These are phyloP conservation scores for Valencia hispanica DNA, from an alignment of 2,797 vertebrate species.

Conservation along the genomic window DNA sequence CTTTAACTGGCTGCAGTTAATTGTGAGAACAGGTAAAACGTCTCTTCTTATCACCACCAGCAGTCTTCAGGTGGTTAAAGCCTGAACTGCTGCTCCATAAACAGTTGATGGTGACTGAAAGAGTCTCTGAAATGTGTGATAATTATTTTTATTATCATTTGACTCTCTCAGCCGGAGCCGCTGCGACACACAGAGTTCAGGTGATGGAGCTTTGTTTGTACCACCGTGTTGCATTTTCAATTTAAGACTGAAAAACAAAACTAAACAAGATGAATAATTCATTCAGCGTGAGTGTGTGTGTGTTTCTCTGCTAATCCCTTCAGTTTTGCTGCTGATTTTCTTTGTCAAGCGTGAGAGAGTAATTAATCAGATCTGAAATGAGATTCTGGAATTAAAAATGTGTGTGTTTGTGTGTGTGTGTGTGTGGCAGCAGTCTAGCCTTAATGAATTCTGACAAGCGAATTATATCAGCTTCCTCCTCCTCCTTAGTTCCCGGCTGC, in stretches of 20 bases:
- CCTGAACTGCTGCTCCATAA: not conserved
- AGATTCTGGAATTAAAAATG: slow-evolving; percentile 74
- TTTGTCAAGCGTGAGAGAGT: slow-evolving; percentile 74
- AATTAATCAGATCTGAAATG: slow-evolving; percentile 77
- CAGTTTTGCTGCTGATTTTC: slow-evolving; percentile 71
- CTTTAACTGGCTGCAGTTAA: too few species aligned
- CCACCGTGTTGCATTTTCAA: slow-evolving; percentile 21
- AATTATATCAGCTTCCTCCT: slow-evolving; percentile 68
- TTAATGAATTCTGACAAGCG: slow-evolving; percentile 73
- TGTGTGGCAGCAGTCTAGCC: slow-evolving; percentile 41
- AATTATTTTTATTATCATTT: not conserved
- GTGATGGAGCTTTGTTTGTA: not conserved
- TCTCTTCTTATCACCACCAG: too few species aligned
- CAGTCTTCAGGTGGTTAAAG: not conserved
- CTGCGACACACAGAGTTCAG: not conserved
- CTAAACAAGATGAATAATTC: slow-evolving; percentile 60
- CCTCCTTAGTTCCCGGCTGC: slow-evolving; percentile 41
- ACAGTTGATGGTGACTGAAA: not conserved
- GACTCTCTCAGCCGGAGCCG: not conserved
- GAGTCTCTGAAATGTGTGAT: not conserved
- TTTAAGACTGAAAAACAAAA: slow-evolving; percentile 54
- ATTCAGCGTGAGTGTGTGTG: slow-evolving; percentile 24
- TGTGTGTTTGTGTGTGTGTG: slow-evolving; percentile 22
- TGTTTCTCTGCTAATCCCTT: slow-evolving; percentile 56
- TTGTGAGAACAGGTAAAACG: too few species aligned